Evolutionary conservation across 2,888 invertebrate species (phyloP), one percentile per base, ranked within the genome.

Genomic region (Neuroscelio doddi): DNA sequence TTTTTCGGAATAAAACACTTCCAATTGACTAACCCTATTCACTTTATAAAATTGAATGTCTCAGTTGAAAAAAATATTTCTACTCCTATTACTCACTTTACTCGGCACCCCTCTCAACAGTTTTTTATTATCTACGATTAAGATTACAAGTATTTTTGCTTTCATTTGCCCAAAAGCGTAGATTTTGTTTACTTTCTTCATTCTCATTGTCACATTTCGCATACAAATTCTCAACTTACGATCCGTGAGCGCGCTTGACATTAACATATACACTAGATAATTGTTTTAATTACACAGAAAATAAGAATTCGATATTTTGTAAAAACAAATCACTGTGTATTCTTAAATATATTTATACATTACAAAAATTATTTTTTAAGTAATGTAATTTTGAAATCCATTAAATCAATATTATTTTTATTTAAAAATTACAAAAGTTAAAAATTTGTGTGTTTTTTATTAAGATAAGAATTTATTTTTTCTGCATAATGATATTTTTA

Each of bases 171-270:
- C 12, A 34, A 10, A 32, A 34, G 46, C 14, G 24, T 53, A 41
- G 29, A n/a, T 24, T 29, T 42, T 46, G 36, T 42, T 50, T 55
- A 30, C 34, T 12, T 57, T 47, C 32, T 41, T 29, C 14, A 26
- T 14, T 21, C 15, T 26, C 8, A 34, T 17, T 24, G 12, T 50
- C 21, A 38, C 27, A 16, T 17, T 21, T 34, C 32, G 29, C 32
- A n/a, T 34, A 47, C 26, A 41, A 47, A 57, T 63, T 62, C 65
- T 52, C 65, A 52, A 50, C 39, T 58, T 71, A 67, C 71, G 73
- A 71, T 70, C 73, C 69, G 69, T 73, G 64, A 65, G 68, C 61
- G 68, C 58, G 55, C 45, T 32, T 27, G 8, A 45, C 44, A 32
- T 50, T 30, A 30, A 56, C 41, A 55, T 39, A 32, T 24, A 51